phyloP scores from a whole-genome alignment of 1,140 invertebrate species.

The Diploscapter pachys region DNA sequence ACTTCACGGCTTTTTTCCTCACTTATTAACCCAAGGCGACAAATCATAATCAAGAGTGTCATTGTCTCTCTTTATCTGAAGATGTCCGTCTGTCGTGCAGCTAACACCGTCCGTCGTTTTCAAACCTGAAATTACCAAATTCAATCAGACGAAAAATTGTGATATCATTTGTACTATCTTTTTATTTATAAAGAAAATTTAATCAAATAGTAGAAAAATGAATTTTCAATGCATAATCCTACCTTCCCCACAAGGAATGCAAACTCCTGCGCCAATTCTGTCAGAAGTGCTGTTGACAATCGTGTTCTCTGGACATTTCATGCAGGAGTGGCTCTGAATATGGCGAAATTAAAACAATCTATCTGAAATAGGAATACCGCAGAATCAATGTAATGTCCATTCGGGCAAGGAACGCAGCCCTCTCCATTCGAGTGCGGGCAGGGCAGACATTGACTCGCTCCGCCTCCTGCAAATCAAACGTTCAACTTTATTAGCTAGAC shows the following conservation, averaged over 20 bases:
- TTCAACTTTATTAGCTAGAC: too few species aligned
- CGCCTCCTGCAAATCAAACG: slow-evolving; percentile 40
- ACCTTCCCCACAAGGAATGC: slow-evolving; percentile 24
- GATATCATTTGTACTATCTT: too few species aligned
- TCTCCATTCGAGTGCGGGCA: slow-evolving; percentile 62
- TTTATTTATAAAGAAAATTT: too few species aligned
- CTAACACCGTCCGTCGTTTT: slow-evolving; percentile 7
- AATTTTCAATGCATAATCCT: neutral
- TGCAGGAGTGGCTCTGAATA: slow-evolving; percentile 9
- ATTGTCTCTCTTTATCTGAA: slow-evolving; percentile 7
- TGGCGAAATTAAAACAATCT: too few species aligned
- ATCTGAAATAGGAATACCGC: neutral
- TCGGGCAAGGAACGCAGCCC: slow-evolving; percentile 64
- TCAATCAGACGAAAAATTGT: too few species aligned
- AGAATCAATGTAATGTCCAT: slow-evolving; percentile 32
- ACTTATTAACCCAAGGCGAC: slow-evolving; percentile 14
- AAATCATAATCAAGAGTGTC: slow-evolving; percentile 14
- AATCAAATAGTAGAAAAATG: too few species aligned
- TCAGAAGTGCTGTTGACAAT: slow-evolving; percentile 9
- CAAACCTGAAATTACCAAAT: neutral
- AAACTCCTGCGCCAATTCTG: slow-evolving; percentile 18
- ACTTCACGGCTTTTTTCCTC: neutral
- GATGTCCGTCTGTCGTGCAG: slow-evolving; percentile 17
- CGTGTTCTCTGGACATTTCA: slow-evolving; percentile 26
- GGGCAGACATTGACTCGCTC: slow-evolving; percentile 64